Evolutionary conservation across 2,797 vertebrate genomes (phyloP).

Genomic region (Pantherophis alleghaniensis): DNA sequence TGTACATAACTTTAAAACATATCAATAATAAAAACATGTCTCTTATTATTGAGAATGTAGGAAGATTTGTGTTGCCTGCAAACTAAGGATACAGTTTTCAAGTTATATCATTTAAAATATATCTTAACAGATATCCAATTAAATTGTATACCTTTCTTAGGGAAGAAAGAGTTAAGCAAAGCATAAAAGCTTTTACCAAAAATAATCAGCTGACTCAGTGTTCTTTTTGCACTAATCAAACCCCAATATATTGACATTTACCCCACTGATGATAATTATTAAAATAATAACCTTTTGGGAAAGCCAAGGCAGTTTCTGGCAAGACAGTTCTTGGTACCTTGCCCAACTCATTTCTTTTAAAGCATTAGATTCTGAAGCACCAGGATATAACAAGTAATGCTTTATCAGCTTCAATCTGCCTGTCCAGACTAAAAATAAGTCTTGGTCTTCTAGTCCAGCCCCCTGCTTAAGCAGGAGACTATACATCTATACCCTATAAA

Average conservation of each 20-base stretch:
- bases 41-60: background rate
- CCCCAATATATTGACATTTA: background rate
- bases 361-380: background rate
- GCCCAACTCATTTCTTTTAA: background rate
- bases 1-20: background rate
- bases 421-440: background rate
- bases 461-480: background rate
- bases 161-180: background rate
- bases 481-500: background rate
- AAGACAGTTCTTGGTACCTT: background rate
- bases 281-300: background rate
- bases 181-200: background rate
- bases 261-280: background rate
- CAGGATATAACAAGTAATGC: background rate
- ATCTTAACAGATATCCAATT: background rate
- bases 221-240: background rate
- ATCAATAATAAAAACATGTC: background rate
- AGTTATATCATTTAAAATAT: background rate
- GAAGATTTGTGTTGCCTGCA: background rate
- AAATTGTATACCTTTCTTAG: background rate
- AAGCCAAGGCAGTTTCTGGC: background rate
- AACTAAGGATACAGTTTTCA: background rate
- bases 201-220: background rate
- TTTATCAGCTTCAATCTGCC: background rate
- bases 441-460: background rate